A percentile compares a stretch with the other conserved stretches of the same genome.
Evolutionary conservation across 2,888 invertebrate genomes (phyloP).

Genomic region (Lochmaea crataegi): DNA sequence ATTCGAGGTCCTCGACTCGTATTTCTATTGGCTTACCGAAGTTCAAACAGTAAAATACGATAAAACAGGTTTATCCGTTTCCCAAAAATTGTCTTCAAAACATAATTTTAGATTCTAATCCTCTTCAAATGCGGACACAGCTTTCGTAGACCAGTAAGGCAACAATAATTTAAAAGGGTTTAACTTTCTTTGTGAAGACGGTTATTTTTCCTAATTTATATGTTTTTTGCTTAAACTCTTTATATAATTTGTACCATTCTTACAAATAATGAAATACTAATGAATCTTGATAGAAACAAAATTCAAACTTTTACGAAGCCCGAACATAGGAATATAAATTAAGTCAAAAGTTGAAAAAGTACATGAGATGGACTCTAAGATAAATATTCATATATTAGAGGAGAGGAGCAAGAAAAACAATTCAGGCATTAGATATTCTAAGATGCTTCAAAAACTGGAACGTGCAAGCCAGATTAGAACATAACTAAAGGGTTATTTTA

Average conservation of each 20-base stretch:
- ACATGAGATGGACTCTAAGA: no score
- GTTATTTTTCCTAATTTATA: no score
- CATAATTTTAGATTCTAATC: conserved; percentile 8
- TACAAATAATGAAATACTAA: background rate
- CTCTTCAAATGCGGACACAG: background rate
- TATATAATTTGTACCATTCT: background rate
- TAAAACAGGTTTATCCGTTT: background rate
- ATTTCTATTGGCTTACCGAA: background rate
- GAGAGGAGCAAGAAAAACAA: no score
- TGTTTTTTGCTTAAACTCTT: background rate
- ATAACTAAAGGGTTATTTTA: no score
- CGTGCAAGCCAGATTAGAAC: no score
- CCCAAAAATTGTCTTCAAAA: background rate
- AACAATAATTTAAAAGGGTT: background rate
- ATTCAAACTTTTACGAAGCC: no score
- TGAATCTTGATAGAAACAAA: no score
- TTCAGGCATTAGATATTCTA: no score
- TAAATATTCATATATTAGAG: no score
- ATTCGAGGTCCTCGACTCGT: background rate
- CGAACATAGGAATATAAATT: no score
- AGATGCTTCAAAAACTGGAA: no score
- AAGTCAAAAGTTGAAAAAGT: no score
- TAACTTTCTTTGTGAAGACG: background rate
- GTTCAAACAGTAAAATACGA: conserved; percentile 4
- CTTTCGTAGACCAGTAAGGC: background rate